Evolutionary conservation across 1,140 invertebrate genomes (phyloP).

Genomic region (Hesperophylax magnus): DNA sequence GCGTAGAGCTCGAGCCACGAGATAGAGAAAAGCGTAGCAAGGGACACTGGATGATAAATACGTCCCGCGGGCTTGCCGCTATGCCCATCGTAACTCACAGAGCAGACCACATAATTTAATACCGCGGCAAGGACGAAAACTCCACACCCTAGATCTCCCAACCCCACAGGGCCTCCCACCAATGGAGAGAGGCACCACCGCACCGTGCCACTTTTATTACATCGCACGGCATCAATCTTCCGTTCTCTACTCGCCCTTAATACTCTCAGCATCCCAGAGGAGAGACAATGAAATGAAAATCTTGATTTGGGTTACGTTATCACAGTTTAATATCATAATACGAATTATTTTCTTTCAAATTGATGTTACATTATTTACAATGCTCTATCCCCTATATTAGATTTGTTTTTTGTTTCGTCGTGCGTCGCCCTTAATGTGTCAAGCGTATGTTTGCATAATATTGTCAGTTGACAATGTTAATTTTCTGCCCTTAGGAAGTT

Average conservation of each 20-base stretch:
- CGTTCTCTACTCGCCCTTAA: conserved; percentile 16
- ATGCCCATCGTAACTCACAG: conserved; percentile 47
- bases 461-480: too few species aligned
- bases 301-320: neutral
- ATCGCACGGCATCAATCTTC: conserved; percentile 44
- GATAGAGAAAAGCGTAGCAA: conserved; percentile 18
- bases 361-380: neutral
- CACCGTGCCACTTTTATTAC: conserved; percentile 45
- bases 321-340: conserved; percentile 1
- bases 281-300: conserved; percentile 21
- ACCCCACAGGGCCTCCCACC: neutral
- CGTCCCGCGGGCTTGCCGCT: conserved; percentile 43
- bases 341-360: neutral
- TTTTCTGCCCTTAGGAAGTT: too few species aligned
- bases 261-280: conserved; percentile 10
- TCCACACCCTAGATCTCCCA: neutral
- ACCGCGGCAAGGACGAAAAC: conserved; percentile 42
- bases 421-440: too few species aligned
- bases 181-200: neutral
- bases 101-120: conserved; percentile 47
- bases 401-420: too few species aligned
- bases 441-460: too few species aligned
- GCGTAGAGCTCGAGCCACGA: neutral
- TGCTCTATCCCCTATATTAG: too few species aligned
- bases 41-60: conserved; percentile 48